Evolutionary conservation across 2,113 vertebrate genomes (phyloP), one percentile per base, ranked within the genome.

Genomic region (Pseudonaja textilis): DNA sequence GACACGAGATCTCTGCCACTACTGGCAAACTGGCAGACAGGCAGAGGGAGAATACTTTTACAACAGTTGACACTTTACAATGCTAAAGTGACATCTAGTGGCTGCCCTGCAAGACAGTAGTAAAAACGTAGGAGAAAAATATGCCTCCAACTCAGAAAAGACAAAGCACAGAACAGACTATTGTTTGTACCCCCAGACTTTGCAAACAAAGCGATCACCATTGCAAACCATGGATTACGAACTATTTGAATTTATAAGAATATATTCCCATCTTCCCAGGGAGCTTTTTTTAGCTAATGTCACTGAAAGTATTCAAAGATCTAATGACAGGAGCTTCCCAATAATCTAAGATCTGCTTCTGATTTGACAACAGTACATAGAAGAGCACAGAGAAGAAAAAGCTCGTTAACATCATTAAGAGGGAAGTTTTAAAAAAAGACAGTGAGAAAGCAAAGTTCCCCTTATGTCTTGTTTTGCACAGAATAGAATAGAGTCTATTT

Each of bases 51-150:
- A 47, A 26, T 20, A 85, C 34, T 59, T 45, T 29, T 39, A 59
- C 9, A 11, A 16, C 20, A 81, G 18, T n/a, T 89, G 54, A n/a
- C n/a, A 93, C 74, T 64, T 87, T 52, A 86, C 92, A 93, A n/a
- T 93, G 74, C 92, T 64, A 90, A 93, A 90, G 89, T 87, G 92
- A 93, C 81, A 90, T 5, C 92, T 93, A 54, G 81, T 90, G 92
- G 92, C 23, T 90, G n/a, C 42, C 87, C 50, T 90, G 56, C 9
- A 86, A 54, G 14, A 59, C 59, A 39, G 22, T 25, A 29, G 18
- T 3, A 6, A 22, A 47, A 59, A 45, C 0, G 1, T 42, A 10
- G 5, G n/a, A 9, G 20, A 55, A 90, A 42, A 74, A 81, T 52
- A 16, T 25, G 39, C 20, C 16, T 64, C 47, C 23, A 92, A 88